Evolutionary conservation across 2,888 invertebrate species (phyloP).

Genomic region (Drosophila borborema): DNA sequence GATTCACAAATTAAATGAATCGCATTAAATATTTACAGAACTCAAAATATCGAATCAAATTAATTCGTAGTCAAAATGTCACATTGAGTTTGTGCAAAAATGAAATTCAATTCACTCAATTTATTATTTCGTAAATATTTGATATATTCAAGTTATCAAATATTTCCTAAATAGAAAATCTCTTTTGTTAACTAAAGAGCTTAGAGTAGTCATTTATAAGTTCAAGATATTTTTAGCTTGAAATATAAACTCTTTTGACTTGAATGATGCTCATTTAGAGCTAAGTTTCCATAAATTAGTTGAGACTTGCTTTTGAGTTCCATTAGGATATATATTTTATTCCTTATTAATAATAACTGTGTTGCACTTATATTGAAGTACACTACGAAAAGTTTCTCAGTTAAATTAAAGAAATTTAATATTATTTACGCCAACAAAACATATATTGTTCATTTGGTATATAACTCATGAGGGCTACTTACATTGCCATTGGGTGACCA

Average conservation of each 20-base stretch:
- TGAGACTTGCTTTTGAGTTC: too few relatives aligned
- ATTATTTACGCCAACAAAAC: neutral
- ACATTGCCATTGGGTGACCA: slow-evolving; percentile 85
- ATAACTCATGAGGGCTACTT: slow-evolving; percentile 68
- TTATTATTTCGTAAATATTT: neutral
- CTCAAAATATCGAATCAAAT: neutral
- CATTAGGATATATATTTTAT: too few relatives aligned
- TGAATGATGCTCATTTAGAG: too few relatives aligned
- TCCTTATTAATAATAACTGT: too few relatives aligned
- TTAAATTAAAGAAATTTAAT: neutral
- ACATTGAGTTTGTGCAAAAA: neutral
- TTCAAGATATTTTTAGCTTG: neutral
- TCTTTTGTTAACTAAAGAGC: too few relatives aligned
- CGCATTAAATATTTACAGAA: neutral
- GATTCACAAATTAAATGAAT: neutral
- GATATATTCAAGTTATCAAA: neutral
- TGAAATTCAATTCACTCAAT: neutral
- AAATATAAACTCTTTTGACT: too few relatives aligned
- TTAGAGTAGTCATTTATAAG: too few relatives aligned
- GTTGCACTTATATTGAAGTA: neutral
- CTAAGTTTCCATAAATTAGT: too few relatives aligned
- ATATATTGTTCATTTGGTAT: slow-evolving; percentile 1
- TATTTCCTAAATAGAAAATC: too few relatives aligned
- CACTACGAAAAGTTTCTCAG: neutral
- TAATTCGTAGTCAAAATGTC: neutral